Conservation (phyloP, 1,140 invertebrate genomes). For the Drosophila parvula region DNA sequence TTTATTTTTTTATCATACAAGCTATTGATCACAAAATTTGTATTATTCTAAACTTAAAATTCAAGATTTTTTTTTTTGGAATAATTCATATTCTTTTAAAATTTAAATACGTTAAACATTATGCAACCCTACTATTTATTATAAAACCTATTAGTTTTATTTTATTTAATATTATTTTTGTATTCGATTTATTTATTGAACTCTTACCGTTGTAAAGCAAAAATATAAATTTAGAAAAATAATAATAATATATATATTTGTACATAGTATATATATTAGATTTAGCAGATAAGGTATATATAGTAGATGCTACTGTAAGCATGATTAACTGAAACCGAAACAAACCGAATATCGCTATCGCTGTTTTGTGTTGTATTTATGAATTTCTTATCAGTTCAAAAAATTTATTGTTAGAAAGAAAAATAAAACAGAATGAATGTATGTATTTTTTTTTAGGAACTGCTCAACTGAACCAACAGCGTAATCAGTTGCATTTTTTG, state of each 20-base stretch:
- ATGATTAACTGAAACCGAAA: conserved; percentile 1
- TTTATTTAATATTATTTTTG: too few species aligned
- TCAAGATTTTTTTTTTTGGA: too few species aligned
- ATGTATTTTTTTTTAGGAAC: conserved; percentile 4
- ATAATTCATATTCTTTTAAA: too few species aligned
- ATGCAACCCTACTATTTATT: too few species aligned
- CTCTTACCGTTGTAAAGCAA: too few species aligned
- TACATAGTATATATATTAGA: neutral
- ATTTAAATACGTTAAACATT: too few species aligned
- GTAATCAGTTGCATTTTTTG: neutral
- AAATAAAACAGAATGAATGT: neutral
- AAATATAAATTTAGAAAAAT: neutral
- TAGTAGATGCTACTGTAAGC: conserved; percentile 2
- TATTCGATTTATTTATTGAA: too few species aligned
- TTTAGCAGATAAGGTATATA: neutral
- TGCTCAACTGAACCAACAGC: neutral
- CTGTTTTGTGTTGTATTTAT: conserved; percentile 10
- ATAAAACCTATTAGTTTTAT: too few species aligned
- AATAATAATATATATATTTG: neutral
- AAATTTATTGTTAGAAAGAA: neutral
- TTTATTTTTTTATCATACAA: too few species aligned
- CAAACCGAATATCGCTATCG: neutral
- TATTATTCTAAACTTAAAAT: too few species aligned
- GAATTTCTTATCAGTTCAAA: conserved; percentile 49
- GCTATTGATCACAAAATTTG: too few species aligned